Percentiles rank a stretch among this genome's conserved stretches.
Evolutionary conservation across 35 echinoderm and acorn worm genomes (phyloP).

Genomic region (Ophiothrix spiculata): DNA sequence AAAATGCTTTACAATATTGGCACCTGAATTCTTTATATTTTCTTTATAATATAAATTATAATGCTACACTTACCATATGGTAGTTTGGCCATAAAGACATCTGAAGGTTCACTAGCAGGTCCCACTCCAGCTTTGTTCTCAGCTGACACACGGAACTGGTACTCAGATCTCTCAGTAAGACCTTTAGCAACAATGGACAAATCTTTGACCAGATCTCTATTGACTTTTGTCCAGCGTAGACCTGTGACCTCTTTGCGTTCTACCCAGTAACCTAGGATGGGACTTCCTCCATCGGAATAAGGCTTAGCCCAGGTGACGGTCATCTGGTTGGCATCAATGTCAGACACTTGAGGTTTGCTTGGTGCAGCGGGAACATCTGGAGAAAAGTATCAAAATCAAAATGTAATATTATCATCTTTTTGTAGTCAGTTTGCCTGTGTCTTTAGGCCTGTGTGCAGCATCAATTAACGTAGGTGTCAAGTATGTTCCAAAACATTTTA

Average conservation of each 20-base stretch:
- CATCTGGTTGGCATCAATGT: slow-evolving; percentile 39
- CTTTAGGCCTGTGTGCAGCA: too few relatives aligned
- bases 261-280: slow-evolving; percentile 44
- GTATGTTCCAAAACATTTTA: too few relatives aligned
- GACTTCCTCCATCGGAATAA: slow-evolving; percentile 49
- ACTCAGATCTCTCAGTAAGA: slow-evolving; percentile 48
- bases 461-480: too few relatives aligned
- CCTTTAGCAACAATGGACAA: slow-evolving; percentile 29
- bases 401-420: neutral
- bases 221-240: slow-evolving; percentile 46
- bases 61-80: slow-evolving; percentile 75
- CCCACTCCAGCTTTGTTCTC: slow-evolving; percentile 84
- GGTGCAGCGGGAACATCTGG: slow-evolving; percentile 60
- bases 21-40: too few relatives aligned
- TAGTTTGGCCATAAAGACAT: slow-evolving; percentile 47
- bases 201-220: slow-evolving; percentile 26
- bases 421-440: neutral
- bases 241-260: slow-evolving; percentile 54
- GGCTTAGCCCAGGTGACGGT: slow-evolving; percentile 56
- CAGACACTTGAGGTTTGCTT: slow-evolving; percentile 31
- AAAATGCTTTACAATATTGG: too few relatives aligned
- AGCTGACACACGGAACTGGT: slow-evolving; percentile 63
- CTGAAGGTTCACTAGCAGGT: slow-evolving; percentile 72
- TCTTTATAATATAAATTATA: too few relatives aligned
- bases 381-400: neutral